Conservation (phyloP, 2,113 vertebrate species). For the Tenrec ecaudatus region DNA sequence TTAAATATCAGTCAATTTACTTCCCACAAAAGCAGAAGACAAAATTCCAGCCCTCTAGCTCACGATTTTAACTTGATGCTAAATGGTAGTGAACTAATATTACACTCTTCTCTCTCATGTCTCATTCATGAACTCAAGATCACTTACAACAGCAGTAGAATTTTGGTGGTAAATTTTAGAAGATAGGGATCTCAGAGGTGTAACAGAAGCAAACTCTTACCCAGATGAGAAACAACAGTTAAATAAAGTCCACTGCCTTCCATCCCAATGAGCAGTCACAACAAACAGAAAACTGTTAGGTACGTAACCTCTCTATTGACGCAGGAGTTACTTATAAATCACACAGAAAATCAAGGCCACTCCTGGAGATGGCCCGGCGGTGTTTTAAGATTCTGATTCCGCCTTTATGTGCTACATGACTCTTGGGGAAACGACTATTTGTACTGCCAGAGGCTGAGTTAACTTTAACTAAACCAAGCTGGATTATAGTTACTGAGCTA, state of each 20-base stretch:
- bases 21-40: conserved; percentile 1
- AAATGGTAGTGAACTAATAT: not conserved
- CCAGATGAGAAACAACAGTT: conserved; percentile 39
- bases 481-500: not conserved
- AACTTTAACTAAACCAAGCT: conserved; percentile 55
- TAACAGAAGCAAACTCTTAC: conserved; percentile 16
- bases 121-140: not conserved
- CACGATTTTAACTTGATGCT: conserved; percentile 5
- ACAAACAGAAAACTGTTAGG: not conserved
- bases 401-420: not conserved
- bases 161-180: conserved; percentile 46
- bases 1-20: not conserved
- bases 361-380: not conserved
- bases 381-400: conserved; percentile 3
- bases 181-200: conserved; percentile 17
- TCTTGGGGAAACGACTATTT: conserved; percentile 4
- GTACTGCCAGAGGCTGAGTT: not conserved
- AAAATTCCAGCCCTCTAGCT: not conserved
- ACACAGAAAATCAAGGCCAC: conserved; percentile 26
- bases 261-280: not conserved
- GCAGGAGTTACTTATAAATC: not conserved
- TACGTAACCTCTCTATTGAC: conserved; percentile 21
- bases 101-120: not conserved
- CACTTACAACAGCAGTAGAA: conserved; percentile 22
- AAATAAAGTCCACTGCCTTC: conserved; percentile 12